Base-by-base conservation (phyloP, 2,113 vertebrate genomes). In the Physeter macrocephalus region DNA sequence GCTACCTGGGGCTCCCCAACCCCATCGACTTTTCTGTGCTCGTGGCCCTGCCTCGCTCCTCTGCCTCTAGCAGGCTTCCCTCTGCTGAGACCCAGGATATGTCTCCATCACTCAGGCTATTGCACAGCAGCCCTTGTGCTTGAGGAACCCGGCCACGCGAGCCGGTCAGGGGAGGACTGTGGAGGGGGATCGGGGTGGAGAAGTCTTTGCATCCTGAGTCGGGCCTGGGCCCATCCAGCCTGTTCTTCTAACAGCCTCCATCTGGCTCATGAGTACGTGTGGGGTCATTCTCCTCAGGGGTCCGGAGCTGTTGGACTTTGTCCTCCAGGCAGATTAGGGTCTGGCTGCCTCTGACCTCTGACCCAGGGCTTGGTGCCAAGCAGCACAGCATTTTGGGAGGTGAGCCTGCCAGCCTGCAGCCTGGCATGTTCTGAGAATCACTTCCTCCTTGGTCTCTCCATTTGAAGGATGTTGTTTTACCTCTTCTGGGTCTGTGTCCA, bases 141-240 rank as follows among this genome's bases (percentile, higher is more conserved):
- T 6, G 8, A 21, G n/a, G 49, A 18, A 64, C 6, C 69, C 0
- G 0, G 9, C 39, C n/a, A 8, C 1, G 4, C 34, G 25, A 59
- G 69, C 29, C 29, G 49, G 29, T 20, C 23, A 18, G 23, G 12
- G 1, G 27, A 61, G 59, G 34, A 34, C 23, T 0, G 0, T 3
- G 31, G 41, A n/a, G 34, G 10, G 87, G n/a, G 3, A 7, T 36
- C 18, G 46, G 25, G 43, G 27, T 8, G 11, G 36, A 9, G 43
- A 39, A 41, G 34, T 41, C 21, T 54, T 54, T 54, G 54, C 52
- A 0, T 46, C 4, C 4, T 6, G 14, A 78, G 43, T 78, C 8
- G 11, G 1, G 3, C 66, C 29, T 84, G 39, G n/a, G 4, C 11
- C 10, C 21, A 1, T 27, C 25, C n/a, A 27, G 17, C 15, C 52